Conservation (phyloP, 2,888 invertebrate species). For the Harpalus rubripes region DNA sequence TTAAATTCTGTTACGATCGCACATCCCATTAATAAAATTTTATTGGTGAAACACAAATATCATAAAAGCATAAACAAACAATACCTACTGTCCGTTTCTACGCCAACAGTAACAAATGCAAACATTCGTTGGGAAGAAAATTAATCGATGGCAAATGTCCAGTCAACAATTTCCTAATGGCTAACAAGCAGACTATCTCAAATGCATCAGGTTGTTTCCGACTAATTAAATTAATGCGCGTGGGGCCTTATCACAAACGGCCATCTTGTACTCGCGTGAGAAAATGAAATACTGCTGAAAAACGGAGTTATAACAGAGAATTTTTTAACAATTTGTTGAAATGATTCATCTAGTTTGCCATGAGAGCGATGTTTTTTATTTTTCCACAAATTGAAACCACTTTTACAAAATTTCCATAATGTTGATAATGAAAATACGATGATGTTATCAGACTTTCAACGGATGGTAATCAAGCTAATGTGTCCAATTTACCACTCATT, state of each 20-base stretch:
- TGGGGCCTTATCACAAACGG: neutral
- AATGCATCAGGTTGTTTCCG: conserved; percentile 13
- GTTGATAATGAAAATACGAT: neutral
- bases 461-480: neutral
- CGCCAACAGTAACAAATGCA: neutral
- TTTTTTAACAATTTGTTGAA: no score
- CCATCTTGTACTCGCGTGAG: neutral
- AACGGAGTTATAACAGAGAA: neutral
- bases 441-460: neutral
- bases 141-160: conserved; percentile 6
- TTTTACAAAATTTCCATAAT: neutral
- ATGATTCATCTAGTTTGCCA: no score
- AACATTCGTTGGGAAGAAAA: neutral
- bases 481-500: neutral
- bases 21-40: neutral
- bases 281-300: neutral
- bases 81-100: neutral
- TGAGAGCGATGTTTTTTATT: no score
- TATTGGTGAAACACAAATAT: neutral
- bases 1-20: no score
- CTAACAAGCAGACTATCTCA: conserved; percentile 4
- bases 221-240: conserved; percentile 36
- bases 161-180: conserved; percentile 25
- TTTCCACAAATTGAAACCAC: neutral
- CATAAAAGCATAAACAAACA: neutral